Conservation (phyloP, 2,797 vertebrate species). For the Falco novaeseelandiae region DNA sequence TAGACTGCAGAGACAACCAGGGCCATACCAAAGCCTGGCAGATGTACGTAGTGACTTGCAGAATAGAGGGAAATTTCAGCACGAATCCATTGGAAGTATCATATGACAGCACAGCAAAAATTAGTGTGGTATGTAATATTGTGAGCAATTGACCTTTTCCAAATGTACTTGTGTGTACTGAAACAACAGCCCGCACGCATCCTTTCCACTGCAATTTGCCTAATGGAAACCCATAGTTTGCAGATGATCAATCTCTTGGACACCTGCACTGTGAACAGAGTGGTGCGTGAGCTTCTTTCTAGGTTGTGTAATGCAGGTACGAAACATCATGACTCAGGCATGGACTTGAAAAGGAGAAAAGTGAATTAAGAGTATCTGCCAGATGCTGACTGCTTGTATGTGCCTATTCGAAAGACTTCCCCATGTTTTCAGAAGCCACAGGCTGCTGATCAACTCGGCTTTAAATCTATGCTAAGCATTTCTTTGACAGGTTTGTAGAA, state of each 20-base stretch:
- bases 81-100: accelerated
- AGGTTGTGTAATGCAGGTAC: background rate
- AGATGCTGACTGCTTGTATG: background rate
- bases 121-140: background rate
- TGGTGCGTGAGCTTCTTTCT: background rate
- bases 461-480: background rate
- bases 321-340: background rate
- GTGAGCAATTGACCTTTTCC: background rate
- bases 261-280: background rate
- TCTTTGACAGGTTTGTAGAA: background rate
- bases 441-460: background rate
- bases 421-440: background rate
- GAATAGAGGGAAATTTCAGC: background rate
- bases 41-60: background rate
- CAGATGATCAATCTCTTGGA: background rate
- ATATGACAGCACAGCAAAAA: background rate
- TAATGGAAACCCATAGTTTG: background rate
- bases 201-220: background rate
- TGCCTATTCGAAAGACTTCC: background rate
- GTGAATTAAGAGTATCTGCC: background rate
- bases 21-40: background rate
- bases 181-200: background rate
- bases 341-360: background rate
- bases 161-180: accelerated
- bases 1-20: accelerated